Evolutionary conservation across 2,113 vertebrate species (phyloP).

Genomic region (Nycticebus coucang): DNA sequence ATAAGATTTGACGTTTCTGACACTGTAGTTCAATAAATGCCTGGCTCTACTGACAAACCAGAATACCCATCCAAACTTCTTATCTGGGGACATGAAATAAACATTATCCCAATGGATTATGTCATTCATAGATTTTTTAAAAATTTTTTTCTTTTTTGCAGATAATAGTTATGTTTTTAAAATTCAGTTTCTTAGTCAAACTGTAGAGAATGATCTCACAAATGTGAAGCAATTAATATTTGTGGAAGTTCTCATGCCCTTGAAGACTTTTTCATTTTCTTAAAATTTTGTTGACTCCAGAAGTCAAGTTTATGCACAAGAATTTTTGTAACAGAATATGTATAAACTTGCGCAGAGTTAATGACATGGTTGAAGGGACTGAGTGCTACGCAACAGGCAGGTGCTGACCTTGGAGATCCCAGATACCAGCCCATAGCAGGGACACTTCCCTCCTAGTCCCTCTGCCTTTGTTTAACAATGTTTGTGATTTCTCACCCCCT

Average conservation of each 20-base stretch:
- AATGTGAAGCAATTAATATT: background rate
- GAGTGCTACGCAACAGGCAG: too few relatives aligned
- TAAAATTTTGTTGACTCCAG: background rate
- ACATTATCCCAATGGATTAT: background rate
- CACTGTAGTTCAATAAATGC: constrained; percentile 53
- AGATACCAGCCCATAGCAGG: accelerated
- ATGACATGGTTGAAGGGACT: accelerated
- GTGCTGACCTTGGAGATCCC: accelerated
- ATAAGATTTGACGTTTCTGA: constrained; percentile 46
- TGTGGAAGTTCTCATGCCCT: background rate
- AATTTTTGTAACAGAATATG: background rate
- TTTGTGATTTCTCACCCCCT: background rate
- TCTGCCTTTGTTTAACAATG: background rate
- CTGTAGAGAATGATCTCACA: background rate
- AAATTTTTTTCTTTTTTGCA: background rate
- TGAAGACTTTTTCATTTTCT: background rate
- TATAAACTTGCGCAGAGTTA: background rate
- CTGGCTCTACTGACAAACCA: constrained; percentile 37
- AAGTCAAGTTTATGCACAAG: background rate
- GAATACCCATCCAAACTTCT: constrained; percentile 51
- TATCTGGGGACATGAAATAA: constrained; percentile 45
- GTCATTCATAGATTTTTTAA: background rate
- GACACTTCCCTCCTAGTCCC: too few relatives aligned
- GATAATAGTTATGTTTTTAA: background rate
- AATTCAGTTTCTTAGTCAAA: background rate